These are phyloP conservation scores for Drosophila suzukii DNA, from an alignment of 1,140 invertebrate species.

Conservation along the genomic window DNA sequence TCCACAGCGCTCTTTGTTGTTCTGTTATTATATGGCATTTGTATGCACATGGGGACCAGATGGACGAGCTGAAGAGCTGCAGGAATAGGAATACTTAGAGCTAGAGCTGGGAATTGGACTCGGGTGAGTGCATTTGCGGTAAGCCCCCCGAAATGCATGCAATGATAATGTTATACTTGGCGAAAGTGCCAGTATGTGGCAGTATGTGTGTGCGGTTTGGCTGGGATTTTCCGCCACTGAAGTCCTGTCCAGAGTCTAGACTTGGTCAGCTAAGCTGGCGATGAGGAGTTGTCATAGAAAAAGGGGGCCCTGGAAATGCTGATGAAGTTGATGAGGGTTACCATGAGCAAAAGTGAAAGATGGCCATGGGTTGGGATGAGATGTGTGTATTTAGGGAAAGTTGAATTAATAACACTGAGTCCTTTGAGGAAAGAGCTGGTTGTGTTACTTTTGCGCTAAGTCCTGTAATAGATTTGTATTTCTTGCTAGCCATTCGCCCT, in stretches of 20 bases:
- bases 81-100: slow-evolving; percentile 5
- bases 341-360: slow-evolving; percentile 10
- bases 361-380: slow-evolving; percentile 11
- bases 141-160: slow-evolving; percentile 67
- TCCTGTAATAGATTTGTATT: slow-evolving; percentile 28
- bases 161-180: slow-evolving; percentile 66
- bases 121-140: slow-evolving; percentile 74
- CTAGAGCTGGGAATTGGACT: slow-evolving; percentile 25
- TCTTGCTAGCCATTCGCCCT: slow-evolving; percentile 11
- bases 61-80: slow-evolving; percentile 8
- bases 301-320: slow-evolving; percentile 2
- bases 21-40: slow-evolving; percentile 69
- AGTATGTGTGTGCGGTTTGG: slow-evolving; percentile 36
- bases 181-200: slow-evolving; percentile 14
- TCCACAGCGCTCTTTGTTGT: slow-evolving; percentile 5
- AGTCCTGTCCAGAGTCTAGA: slow-evolving; percentile 53
- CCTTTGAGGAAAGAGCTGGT: not conserved
- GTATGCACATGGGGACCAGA: slow-evolving; percentile 36
- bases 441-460: not conserved
- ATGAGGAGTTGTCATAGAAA: slow-evolving; percentile 18
- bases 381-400: slow-evolving; percentile 18
- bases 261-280: slow-evolving; percentile 64
- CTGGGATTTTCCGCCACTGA: slow-evolving; percentile 32
- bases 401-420: slow-evolving; percentile 31
- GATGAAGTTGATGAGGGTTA: slow-evolving; percentile 40